These are phyloP conservation scores for Brachyalestes nurse DNA, from an alignment of 2,797 vertebrate genomes.

Conservation along the genomic window DNA sequence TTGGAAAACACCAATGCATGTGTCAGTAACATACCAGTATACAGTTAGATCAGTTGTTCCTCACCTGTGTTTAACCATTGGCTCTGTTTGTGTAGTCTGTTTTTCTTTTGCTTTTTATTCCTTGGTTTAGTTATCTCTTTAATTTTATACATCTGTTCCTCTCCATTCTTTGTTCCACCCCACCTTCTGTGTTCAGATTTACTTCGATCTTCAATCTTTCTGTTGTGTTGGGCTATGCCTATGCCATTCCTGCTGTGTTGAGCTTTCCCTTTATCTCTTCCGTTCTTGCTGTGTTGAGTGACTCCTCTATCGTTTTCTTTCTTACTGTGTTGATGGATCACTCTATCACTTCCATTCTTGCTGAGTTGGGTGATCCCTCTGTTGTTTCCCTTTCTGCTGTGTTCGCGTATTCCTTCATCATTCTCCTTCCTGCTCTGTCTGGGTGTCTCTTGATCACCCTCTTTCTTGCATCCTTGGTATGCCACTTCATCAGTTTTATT, in stretches of 20 bases:
- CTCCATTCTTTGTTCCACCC: background rate
- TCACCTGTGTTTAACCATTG: background rate
- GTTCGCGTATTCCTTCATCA: background rate
- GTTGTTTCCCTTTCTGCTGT: too few species aligned
- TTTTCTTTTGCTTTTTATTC: background rate
- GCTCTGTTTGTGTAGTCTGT: background rate
- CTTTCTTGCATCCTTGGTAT: too few species aligned
- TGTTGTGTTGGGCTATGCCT: background rate
- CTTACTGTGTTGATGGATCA: background rate
- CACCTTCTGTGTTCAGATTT: background rate
- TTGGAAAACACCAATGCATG: background rate
- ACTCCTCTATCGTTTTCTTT: background rate
- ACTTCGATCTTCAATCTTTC: background rate
- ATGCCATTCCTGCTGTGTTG: background rate
- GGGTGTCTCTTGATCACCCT: conserved; percentile 21
- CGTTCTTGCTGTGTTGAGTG: background rate
- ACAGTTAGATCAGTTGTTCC: background rate
- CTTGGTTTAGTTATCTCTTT: background rate
- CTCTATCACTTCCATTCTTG: too few species aligned
- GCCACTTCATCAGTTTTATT: too few species aligned
- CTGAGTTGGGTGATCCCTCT: too few species aligned
- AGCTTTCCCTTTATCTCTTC: conserved; percentile 6
- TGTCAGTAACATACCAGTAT: background rate
- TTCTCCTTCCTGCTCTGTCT: too few species aligned
- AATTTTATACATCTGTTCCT: too few species aligned